phyloP scores from a whole-genome alignment of 1,140 invertebrate species.

The Drosophila murphyi region DNA sequence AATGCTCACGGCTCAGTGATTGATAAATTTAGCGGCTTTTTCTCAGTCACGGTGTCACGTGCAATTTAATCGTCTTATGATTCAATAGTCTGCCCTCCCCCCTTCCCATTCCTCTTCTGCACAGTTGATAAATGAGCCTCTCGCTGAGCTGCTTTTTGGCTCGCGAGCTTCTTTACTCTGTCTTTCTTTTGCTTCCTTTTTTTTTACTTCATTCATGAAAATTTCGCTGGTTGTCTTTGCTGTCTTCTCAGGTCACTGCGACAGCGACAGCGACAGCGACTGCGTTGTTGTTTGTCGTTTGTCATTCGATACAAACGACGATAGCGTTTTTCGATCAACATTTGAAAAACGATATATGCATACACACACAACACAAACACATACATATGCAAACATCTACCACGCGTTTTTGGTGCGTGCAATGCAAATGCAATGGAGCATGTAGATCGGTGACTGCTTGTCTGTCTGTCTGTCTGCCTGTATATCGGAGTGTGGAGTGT shows the following conservation, averaged over 20 bases:
- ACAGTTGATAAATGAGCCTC: conserved; percentile 43
- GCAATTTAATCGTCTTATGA: conserved; percentile 77
- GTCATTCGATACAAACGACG: conserved; percentile 68
- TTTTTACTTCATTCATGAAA: conserved; percentile 64
- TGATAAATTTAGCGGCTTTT: conserved; percentile 50
- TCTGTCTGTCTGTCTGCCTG: conserved; percentile 18
- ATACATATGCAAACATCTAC: conserved; percentile 33
- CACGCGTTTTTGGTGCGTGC: conserved; percentile 77
- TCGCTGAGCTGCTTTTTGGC: conserved; percentile 6
- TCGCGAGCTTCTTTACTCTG: conserved; percentile 4
- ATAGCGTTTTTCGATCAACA: conserved; percentile 60
- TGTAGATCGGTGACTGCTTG: conserved; percentile 21
- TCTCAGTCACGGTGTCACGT: conserved; percentile 61
- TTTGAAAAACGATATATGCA: conserved; percentile 71
- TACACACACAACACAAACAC: conserved; percentile 18
- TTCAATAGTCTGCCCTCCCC: conserved; percentile 19
- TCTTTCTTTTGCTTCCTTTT: conserved; percentile 48
- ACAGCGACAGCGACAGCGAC: conserved; percentile 21
- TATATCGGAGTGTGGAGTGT: conserved; percentile 24
- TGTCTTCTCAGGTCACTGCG: conserved; percentile 44
- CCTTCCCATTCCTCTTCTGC: not conserved
- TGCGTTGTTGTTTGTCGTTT: conserved; percentile 62
- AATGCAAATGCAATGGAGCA: conserved; percentile 73
- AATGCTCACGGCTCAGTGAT: conserved; percentile 26
- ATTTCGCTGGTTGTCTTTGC: conserved; percentile 31